phyloP scores from a whole-genome alignment of 2,888 invertebrate species.

The Thalpophila matura region DNA sequence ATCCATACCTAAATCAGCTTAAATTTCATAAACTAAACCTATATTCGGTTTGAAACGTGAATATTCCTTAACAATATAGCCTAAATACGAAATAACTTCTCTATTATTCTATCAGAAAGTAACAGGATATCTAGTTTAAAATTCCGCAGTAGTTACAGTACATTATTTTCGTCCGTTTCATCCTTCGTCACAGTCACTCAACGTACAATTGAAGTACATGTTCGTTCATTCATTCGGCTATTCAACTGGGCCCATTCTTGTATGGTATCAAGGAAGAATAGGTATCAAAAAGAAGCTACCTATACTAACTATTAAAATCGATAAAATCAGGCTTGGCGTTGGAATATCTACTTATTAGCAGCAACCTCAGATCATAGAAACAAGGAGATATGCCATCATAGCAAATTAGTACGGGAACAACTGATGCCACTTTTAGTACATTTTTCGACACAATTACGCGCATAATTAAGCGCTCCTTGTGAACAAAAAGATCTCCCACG shows the following conservation, averaged over 20 bases:
- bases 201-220: constrained; percentile 55
- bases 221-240: constrained; percentile 36
- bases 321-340: neutral
- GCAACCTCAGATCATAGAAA: too few species aligned
- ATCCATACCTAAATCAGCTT: neutral
- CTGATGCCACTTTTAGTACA: too few species aligned
- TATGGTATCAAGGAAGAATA: neutral
- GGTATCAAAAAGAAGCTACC: too few species aligned
- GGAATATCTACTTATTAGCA: neutral
- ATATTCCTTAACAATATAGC: neutral
- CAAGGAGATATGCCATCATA: too few species aligned
- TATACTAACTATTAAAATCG: neutral
- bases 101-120: constrained; percentile 30
- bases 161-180: constrained; percentile 35
- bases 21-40: neutral
- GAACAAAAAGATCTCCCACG: too few species aligned
- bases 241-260: constrained; percentile 15
- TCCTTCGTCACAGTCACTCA: constrained; percentile 52
- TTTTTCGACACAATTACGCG: too few species aligned
- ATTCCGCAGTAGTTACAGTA: constrained; percentile 46
- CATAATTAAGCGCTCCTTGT: too few species aligned
- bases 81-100: neutral
- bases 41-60: neutral
- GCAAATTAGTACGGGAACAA: too few species aligned
- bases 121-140: constrained; percentile 49